Evolutionary conservation across 2,888 invertebrate species (phyloP), one percentile per base, ranked within the genome.

Genomic region (Meta bourneti): DNA sequence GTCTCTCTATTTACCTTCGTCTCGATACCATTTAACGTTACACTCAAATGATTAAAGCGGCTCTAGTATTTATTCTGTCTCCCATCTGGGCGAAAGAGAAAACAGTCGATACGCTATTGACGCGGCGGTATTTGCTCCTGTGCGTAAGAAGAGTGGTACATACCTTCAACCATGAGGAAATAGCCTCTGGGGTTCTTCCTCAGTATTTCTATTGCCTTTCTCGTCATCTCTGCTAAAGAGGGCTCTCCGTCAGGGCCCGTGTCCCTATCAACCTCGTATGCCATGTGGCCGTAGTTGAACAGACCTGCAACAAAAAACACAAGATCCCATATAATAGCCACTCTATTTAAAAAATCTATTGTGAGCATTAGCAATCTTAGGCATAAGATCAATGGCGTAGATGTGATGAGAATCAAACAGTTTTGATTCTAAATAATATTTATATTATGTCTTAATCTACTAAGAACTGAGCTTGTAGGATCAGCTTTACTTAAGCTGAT

Each of bases 241-340:
- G 98, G 98, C 95, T 97, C 97, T 0, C 97, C 97, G 8, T 95
- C 94, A 0, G 93, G 92, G 1, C 92, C 78, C 5, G 94, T 95
- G 93, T 97, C 96, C 84, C 97, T 96, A 93, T 97, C 96, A 94
- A 96, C 96, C 90, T 98, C 97, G 95, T 97, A 97, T 61, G 96
- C 96, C 93, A 98, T 94, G 94, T 98, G 98, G 0, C 97, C 96
- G 94, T 97, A 97, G 0, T 97, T 96, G 94, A 98, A 98, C 81
- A 98, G 80, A 16, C 94, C 94, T 94, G 81, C 8, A 92, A 61
- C 49, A 48, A 11, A 11, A 13, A 11, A 19, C 34, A 34, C 34
- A 74, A n/a, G 5, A 74, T 69, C 69, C 69, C 11, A 69, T 69
- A 5, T 16, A 34, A 34, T 34, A 34, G 34, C 34, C n/a, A n/a